These are phyloP conservation scores for human DNA, from an alignment of 2,113 vertebrate genomes.

Conservation along the genomic window GRCh38 chr2:157473001-157473500, in stretches of 20 bases:
- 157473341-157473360: not conserved
- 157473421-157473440: not conserved
- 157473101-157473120: not conserved
- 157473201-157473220: not conserved
- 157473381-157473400: not conserved
- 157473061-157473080: not conserved
- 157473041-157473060: not conserved
- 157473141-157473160: not conserved
- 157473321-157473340: not conserved
- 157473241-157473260: not conserved
- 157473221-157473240: not conserved
- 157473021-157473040: not conserved
- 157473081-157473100: not conserved
- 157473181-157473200: not conserved
- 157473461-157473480: not conserved
- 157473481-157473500: not conserved
- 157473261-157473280: not conserved
- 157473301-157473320: not conserved
- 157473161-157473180: not conserved
- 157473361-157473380: not conserved
- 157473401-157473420: not conserved
- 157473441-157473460: not conserved
- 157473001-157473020: not conserved
- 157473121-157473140: not conserved
- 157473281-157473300: not conserved